These are phyloP conservation scores for Oxyura jamaicensis DNA, from an alignment of 2,113 vertebrate species.

Conservation along the genomic window DNA sequence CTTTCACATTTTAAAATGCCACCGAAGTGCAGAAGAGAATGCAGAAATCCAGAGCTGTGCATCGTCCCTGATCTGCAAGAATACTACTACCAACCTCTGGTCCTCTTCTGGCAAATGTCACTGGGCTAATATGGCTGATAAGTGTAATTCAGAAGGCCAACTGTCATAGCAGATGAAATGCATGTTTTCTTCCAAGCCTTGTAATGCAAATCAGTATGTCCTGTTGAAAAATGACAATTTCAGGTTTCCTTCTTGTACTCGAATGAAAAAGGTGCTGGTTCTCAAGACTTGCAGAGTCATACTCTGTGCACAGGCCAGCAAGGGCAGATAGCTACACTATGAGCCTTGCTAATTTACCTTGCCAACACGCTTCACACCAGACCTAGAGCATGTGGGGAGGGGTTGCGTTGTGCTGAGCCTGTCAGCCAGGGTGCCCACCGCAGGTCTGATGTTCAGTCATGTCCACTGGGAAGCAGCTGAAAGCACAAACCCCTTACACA, in stretches of 20 bases:
- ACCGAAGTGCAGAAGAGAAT: background rate
- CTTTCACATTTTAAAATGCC: constrained; percentile 54
- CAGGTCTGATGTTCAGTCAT: fast-evolving
- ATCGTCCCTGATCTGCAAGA: background rate
- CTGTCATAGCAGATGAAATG: constrained; percentile 41
- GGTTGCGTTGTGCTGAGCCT: too few relatives aligned
- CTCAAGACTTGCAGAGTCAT: background rate
- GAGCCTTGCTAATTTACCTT: background rate
- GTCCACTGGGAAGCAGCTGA: fast-evolving
- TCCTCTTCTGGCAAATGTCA: background rate
- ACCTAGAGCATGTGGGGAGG: fast-evolving
- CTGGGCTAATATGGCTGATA: background rate
- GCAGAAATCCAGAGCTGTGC: background rate
- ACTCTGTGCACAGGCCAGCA: background rate
- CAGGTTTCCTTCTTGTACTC: background rate
- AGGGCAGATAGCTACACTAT: background rate
- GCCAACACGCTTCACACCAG: background rate
- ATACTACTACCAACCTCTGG: background rate
- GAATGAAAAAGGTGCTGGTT: background rate
- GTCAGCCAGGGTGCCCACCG: background rate
- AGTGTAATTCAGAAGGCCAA: constrained; percentile 45
- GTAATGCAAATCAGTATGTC: constrained; percentile 24
- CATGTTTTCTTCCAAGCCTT: constrained; percentile 30
- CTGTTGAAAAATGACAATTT: constrained; percentile 28
- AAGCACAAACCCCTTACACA: background rate